A percentile compares a stretch with the other conserved stretches of the same genome.
Conservation (phyloP, 2,797 vertebrate genomes). For the Typhlichthys subterraneus region DNA sequence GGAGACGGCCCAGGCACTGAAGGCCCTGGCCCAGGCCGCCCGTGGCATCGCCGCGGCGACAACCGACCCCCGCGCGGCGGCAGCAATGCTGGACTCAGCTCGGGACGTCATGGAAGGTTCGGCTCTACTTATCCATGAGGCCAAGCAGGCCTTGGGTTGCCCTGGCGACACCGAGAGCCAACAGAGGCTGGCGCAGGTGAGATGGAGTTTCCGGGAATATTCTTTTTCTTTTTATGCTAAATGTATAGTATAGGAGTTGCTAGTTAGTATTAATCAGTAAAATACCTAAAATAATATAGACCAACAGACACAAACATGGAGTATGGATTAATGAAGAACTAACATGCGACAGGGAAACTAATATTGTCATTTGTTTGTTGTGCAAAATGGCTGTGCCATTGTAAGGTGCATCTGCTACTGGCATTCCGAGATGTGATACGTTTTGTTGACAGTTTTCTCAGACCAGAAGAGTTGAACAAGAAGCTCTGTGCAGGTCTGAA, state of each 20-base stretch:
- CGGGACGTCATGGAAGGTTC: slow-evolving; percentile 98
- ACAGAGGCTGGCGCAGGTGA: slow-evolving; percentile 95
- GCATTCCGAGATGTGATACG: too few species aligned
- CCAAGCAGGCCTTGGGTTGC: slow-evolving; percentile 90
- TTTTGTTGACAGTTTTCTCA: too few species aligned
- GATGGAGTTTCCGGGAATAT: background rate
- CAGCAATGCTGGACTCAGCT: slow-evolving; percentile 94
- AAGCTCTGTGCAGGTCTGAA: background rate
- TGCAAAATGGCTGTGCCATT: too few species aligned
- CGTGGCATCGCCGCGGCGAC: slow-evolving; percentile 93
- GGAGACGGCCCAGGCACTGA: slow-evolving; percentile 96
- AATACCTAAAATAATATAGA: too few species aligned
- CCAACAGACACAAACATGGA: background rate
- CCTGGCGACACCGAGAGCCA: slow-evolving; percentile 94
- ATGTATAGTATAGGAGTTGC: too few species aligned
- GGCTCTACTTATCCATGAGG: slow-evolving; percentile 93
- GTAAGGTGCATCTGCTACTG: too few species aligned
- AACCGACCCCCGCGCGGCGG: slow-evolving; percentile 83
- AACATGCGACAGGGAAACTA: background rate
- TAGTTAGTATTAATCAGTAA: too few species aligned
- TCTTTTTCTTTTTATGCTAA: background rate
- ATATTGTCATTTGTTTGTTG: background rate
- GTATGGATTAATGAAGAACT: background rate
- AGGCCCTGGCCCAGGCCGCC: slow-evolving; percentile 91
- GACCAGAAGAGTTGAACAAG: background rate